A percentile compares a stretch with the other conserved stretches of the same genome.
Evolutionary conservation across 2,113 vertebrate genomes (phyloP).

Genomic region (Hemibagrus wyckioides): DNA sequence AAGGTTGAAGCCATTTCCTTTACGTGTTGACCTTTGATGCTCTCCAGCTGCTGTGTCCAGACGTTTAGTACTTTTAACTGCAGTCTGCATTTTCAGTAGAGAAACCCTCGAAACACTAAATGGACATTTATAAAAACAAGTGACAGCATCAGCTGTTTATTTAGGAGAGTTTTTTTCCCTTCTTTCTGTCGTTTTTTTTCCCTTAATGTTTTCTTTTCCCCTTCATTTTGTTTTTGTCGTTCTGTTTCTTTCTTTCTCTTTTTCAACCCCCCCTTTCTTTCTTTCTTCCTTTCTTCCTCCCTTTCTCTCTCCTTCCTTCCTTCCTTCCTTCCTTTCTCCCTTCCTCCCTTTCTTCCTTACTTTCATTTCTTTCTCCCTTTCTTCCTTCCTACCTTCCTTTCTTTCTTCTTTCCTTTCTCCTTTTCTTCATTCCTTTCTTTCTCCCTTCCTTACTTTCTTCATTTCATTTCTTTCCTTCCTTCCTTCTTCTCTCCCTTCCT

Average conservation of each 20-base stretch:
- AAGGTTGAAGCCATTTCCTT: not conserved
- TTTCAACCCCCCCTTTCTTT: too few relatives aligned
- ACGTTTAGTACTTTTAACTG: not conserved
- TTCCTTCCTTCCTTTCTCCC: not conserved
- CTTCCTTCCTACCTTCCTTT: too few relatives aligned
- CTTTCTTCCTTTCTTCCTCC: not conserved
- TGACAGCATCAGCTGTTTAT: too few relatives aligned
- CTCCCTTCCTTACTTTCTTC: not conserved
- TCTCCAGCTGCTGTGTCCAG: not conserved
- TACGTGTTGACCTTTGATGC: not conserved
- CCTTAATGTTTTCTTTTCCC: not conserved
- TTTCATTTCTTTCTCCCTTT: not conserved
- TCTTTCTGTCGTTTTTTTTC: not conserved
- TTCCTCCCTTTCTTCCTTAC: not conserved
- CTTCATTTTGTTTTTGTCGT: too few relatives aligned
- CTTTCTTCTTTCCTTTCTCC: not conserved
- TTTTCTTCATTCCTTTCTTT: not conserved
- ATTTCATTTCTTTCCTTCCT: not conserved
- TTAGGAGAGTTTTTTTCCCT: too few relatives aligned
- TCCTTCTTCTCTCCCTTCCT: not conserved
- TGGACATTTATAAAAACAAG: not conserved
- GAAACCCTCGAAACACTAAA: not conserved
- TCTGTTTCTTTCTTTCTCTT: not conserved
- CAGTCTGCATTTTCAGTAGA: not conserved
- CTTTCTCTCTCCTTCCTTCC: not conserved